Evolutionary conservation across 2,113 vertebrate genomes (phyloP).

Genomic region (Nestor notabilis): DNA sequence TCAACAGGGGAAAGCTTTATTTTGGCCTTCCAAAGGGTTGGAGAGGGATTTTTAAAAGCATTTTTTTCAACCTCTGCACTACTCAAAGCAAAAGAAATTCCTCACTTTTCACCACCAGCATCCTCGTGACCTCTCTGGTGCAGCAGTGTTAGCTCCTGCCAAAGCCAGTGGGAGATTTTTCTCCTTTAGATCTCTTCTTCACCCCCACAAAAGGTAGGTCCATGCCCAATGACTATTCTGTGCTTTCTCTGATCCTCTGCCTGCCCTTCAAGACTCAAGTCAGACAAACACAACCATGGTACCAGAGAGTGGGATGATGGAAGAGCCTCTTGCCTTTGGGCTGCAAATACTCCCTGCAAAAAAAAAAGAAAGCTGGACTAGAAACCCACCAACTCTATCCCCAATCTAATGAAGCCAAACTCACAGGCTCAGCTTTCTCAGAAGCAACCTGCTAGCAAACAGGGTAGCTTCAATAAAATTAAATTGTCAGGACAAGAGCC

Average conservation of each 20-base stretch:
- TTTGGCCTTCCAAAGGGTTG: not conserved
- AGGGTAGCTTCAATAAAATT: not conserved
- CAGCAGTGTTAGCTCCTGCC: not conserved
- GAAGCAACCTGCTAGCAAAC: not conserved
- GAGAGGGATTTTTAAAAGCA: not conserved
- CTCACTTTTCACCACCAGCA: not conserved
- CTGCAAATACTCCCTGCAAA: not conserved
- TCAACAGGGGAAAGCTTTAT: not conserved
- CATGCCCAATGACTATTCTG: not conserved
- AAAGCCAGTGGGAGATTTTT: not conserved
- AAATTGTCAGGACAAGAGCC: not conserved
- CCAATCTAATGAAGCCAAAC: not conserved
- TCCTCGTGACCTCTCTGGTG: rapidly evolving
- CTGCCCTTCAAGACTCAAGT: not conserved
- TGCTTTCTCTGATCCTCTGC: not conserved
- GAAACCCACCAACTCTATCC: not conserved
- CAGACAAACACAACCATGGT: not conserved
- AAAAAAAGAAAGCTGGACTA: not conserved
- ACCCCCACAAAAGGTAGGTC: not conserved
- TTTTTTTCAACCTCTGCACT: not conserved
- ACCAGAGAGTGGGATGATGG: rapidly evolving
- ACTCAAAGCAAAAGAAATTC: not conserved
- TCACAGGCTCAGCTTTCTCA: not conserved
- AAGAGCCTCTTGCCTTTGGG: not conserved
- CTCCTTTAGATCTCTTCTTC: not conserved